Percentiles rank a stretch among this genome's conserved stretches.
Conservation (phyloP, 2,888 invertebrate species). For the Scaptodrosophila latifasciaeformis region DNA sequence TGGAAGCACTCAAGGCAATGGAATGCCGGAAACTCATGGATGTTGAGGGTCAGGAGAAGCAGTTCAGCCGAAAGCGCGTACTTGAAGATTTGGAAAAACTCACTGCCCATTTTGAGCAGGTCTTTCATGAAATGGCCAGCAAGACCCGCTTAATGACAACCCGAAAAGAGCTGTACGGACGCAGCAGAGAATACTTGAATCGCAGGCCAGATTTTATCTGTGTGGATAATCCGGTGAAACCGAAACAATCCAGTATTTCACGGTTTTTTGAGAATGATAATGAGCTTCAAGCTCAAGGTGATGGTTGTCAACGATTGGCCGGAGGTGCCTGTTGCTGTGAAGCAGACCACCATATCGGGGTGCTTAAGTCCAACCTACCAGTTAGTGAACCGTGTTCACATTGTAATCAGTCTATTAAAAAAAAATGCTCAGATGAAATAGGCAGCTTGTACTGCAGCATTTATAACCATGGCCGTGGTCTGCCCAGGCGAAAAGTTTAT, state of each 20-base stretch:
- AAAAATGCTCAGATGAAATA: background rate
- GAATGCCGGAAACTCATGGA: conserved; percentile 25
- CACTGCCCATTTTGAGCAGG: conserved; percentile 21
- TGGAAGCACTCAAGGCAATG: conserved; percentile 27
- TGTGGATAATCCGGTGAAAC: background rate
- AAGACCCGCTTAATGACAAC: conserved; percentile 27
- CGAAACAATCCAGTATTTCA: background rate
- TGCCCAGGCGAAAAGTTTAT: background rate
- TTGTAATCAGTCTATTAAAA: no score
- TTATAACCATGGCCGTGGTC: background rate
- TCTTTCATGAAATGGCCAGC: conserved; percentile 36
- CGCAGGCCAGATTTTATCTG: conserved; percentile 15
- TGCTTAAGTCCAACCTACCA: background rate
- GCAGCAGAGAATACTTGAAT: background rate
- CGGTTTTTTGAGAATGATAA: no score
- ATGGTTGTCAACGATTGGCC: background rate
- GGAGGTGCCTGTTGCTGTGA: background rate
- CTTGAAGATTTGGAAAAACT: conserved; percentile 35
- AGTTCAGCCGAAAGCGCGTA: conserved; percentile 8
- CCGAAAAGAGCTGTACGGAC: conserved; percentile 24
- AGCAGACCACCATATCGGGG: background rate
- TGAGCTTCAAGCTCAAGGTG: background rate
- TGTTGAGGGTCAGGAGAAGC: background rate
- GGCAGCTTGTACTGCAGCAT: conserved; percentile 1
- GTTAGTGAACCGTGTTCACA: background rate